Conservation (phyloP, 2,888 invertebrate species). For the Caenorhabditis becei region DNA sequence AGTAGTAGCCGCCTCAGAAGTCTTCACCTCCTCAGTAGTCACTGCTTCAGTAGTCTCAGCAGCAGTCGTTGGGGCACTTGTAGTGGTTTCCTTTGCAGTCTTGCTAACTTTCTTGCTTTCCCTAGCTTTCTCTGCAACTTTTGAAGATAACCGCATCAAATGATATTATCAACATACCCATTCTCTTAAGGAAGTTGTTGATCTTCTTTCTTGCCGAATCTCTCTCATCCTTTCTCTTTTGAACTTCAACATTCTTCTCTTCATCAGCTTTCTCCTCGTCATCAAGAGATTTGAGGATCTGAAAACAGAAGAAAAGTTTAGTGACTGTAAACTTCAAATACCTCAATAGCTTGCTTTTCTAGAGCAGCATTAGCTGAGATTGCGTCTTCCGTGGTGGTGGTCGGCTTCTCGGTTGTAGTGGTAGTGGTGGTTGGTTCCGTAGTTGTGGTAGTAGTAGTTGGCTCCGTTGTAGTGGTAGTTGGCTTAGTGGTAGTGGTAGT, state of each 20-base stretch:
- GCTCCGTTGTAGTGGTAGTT: constrained; percentile 19
- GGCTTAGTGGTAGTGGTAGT: constrained; percentile 43
- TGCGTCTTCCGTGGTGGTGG: constrained; percentile 50
- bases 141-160: not conserved
- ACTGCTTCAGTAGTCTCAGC: constrained; percentile 8
- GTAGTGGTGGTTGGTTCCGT: constrained; percentile 48
- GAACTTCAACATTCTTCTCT: constrained; percentile 52
- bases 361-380: constrained; percentile 42
- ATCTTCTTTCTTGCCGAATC: constrained; percentile 53
- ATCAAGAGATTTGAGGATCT: constrained; percentile 60
- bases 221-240: constrained; percentile 59
- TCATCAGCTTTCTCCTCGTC: constrained; percentile 58
- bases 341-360: constrained; percentile 55
- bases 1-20: constrained; percentile 2
- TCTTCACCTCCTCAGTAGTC: constrained; percentile 31
- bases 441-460: constrained; percentile 38
- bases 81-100: not conserved
- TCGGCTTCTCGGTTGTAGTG: constrained; percentile 48
- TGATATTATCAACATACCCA: constrained; percentile 42
- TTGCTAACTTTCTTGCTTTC: constrained; percentile 39
- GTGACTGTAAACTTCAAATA: no score
- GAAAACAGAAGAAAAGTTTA: not conserved
- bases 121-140: constrained; percentile 44
- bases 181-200: constrained; percentile 55
- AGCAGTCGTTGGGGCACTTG: constrained; percentile 14